Conservation (phyloP, 2,113 vertebrate genomes). For the Zeus faber region DNA sequence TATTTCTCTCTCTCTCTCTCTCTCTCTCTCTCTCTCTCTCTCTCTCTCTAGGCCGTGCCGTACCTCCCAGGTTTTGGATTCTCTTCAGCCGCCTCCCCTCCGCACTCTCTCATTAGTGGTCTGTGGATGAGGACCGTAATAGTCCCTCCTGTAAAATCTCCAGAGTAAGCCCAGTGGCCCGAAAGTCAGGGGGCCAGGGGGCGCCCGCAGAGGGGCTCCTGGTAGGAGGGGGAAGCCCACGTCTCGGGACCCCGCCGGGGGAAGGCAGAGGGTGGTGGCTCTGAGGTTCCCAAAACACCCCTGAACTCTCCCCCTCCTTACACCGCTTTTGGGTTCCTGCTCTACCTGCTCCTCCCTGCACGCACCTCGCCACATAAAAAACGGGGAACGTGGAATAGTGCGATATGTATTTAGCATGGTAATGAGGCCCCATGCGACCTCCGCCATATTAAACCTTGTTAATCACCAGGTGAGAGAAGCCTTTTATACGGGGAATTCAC, state of each 20-base stretch:
- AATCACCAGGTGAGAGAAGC: slow-evolving; percentile 65
- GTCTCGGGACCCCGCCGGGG: slow-evolving; percentile 43
- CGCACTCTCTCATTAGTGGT: slow-evolving; percentile 81
- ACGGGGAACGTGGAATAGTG: slow-evolving; percentile 47
- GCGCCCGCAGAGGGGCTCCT: slow-evolving; percentile 66
- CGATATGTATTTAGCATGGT: slow-evolving; percentile 65
- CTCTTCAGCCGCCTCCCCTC: too few relatives aligned
- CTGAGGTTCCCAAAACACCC: slow-evolving; percentile 39
- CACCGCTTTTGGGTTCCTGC: slow-evolving; percentile 13
- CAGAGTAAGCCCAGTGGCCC: slow-evolving; percentile 71
- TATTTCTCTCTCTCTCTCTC: slow-evolving; percentile 5
- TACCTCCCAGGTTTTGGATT: slow-evolving; percentile 66
- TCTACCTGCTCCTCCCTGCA: slow-evolving; percentile 17
- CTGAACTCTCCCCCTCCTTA: slow-evolving; percentile 22
- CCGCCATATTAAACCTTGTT: slow-evolving; percentile 55
- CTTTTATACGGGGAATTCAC: slow-evolving; percentile 59
- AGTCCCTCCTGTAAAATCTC: slow-evolving; percentile 78
- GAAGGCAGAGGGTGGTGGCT: slow-evolving; percentile 41
- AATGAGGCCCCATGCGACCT: slow-evolving; percentile 73
- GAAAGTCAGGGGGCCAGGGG: slow-evolving; percentile 35
- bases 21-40: not conserved
- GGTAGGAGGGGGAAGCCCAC: slow-evolving; percentile 50
- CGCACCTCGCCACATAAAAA: slow-evolving; percentile 22
- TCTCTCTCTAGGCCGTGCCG: slow-evolving; percentile 29
- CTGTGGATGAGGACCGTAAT: slow-evolving; percentile 80